Conservation (phyloP, 2,888 invertebrate genomes). For the Euspilapteryx auroguttella region DNA sequence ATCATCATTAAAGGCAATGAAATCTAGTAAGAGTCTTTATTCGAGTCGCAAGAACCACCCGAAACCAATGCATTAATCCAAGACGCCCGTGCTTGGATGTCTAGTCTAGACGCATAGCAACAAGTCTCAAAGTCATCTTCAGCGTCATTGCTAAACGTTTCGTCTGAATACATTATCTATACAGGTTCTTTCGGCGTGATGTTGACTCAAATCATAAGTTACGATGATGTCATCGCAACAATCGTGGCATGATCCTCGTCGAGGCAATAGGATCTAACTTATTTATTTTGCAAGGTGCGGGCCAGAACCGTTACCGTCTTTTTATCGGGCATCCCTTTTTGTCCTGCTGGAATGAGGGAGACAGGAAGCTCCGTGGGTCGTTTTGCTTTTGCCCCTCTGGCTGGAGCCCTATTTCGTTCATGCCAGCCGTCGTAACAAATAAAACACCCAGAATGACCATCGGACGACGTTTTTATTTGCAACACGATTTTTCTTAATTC, state of each 20-base stretch:
- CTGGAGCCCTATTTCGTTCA: too few species aligned
- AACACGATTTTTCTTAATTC: too few species aligned
- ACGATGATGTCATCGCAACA: slow-evolving; percentile 48
- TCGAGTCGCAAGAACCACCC: too few species aligned
- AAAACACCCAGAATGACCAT: too few species aligned
- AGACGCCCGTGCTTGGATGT: too few species aligned
- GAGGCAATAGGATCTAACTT: slow-evolving; percentile 27
- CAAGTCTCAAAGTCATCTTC: slow-evolving; percentile 13
- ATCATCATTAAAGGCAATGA: too few species aligned
- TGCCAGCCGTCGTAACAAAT: too few species aligned
- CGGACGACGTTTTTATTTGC: too few species aligned
- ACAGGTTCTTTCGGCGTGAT: slow-evolving; percentile 20
- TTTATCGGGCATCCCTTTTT: slow-evolving; percentile 33
- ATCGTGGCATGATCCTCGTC: slow-evolving; percentile 20
- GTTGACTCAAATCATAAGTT: slow-evolving; percentile 48
- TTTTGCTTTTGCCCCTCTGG: too few species aligned
- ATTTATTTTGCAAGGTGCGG: slow-evolving; percentile 46
- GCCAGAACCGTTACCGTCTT: slow-evolving; percentile 51
- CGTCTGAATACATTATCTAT: slow-evolving; percentile 19
- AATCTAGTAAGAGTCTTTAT: too few species aligned
- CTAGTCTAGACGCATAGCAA: slow-evolving; percentile 19
- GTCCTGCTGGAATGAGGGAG: slow-evolving; percentile 16
- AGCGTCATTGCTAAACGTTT: slow-evolving; percentile 14
- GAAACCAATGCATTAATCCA: too few species aligned
- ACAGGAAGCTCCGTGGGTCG: slow-evolving; percentile 16